Base-by-base conservation (phyloP, 2,113 vertebrate genomes). In the Puma concolor region DNA sequence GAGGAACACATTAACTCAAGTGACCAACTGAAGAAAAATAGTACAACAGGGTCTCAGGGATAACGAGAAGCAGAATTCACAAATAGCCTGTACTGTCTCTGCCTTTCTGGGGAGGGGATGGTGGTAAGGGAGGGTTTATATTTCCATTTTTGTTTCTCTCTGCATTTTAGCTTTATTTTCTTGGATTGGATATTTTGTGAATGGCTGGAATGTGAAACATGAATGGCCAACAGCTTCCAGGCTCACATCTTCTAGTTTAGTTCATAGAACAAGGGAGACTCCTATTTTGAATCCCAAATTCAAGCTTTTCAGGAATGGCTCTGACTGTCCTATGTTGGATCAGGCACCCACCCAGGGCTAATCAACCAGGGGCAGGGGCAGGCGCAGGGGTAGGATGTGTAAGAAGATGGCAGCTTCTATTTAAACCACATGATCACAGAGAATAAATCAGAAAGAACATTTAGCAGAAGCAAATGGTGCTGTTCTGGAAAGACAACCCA, bases 381-480 rank as follows among this genome's bases (percentile, higher is more conserved):
- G 74, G 36, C 36, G 11, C 44, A 85, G 38, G 63, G 38, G 31
- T 38, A 74, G 74, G 69, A 50, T 50, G 31, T 44, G 3, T 48
- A 44, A 41, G 27, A 90, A 94, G 50, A 57, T 4, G 5, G 67
- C 16, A 17, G 23, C 79, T 86, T 83, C 57, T 81, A 10, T n/a
- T 38, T 76, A 63, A 92, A 57, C 23, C 12, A 44, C 36, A 54
- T 5, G 11, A 86, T 27, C 50, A 60, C 38, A 92, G 13, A 88
- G 33, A 83, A 25, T 92, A 84, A n/a, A 48, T 48, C 5, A 88
- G 41, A 88, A 94, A 63, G 82, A 57, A 86, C 48, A 88, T 29
- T 60, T 27, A 85, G 64, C 21, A 88, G 71, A 91, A 64, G 71
- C n/a, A 84, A 82, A 77, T 38, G 21, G 52, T 57, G 27, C 21